phyloP scores from a whole-genome alignment of 2,797 vertebrate species.

The Scyliorhinus canicula region DNA sequence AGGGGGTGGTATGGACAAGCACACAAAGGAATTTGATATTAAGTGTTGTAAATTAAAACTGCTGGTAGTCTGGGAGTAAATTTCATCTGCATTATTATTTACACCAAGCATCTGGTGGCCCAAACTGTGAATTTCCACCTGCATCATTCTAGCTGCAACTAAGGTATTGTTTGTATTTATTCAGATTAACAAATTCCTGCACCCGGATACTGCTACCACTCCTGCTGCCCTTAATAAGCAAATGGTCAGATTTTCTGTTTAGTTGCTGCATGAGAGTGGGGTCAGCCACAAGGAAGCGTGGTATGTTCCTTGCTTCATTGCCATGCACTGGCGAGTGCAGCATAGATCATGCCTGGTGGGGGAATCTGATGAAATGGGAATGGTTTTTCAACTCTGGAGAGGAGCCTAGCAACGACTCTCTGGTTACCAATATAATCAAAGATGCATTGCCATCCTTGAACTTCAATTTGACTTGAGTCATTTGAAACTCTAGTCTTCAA shows the following conservation, averaged over 20 bases:
- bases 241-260: no score
- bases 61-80: background rate
- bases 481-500: background rate
- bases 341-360: background rate
- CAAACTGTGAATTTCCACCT: background rate
- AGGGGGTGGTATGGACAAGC: no score
- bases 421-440: background rate
- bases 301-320: background rate
- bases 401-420: background rate
- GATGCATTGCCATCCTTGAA: background rate
- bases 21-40: background rate
- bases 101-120: background rate
- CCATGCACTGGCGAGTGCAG: background rate
- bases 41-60: background rate
- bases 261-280: no score
- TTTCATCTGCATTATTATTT: background rate
- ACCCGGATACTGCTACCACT: background rate
- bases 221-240: background rate
- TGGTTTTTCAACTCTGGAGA: background rate
- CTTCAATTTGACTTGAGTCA: background rate
- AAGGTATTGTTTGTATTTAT: background rate
- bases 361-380: background rate
- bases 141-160: background rate
- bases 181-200: background rate
- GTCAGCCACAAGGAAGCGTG: no score